These are phyloP conservation scores for Notamacropus eugenii DNA, from an alignment of 2,797 vertebrate genomes.

Conservation along the genomic window DNA sequence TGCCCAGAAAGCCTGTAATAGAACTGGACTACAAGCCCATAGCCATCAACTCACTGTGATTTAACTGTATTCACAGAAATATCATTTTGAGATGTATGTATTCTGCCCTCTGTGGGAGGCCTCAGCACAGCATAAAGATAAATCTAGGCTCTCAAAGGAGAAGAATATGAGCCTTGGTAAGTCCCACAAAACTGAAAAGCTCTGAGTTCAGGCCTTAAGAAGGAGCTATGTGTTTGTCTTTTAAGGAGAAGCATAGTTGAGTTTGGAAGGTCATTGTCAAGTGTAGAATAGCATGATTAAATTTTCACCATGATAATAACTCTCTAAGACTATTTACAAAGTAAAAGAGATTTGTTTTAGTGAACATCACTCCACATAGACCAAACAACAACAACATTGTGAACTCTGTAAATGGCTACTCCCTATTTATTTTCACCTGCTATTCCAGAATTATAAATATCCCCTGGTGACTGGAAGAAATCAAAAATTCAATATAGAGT, in stretches of 20 bases:
- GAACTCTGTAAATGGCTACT: neutral
- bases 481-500: neutral
- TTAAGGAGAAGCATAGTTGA: neutral
- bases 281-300: neutral
- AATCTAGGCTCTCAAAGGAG: neutral
- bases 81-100: neutral
- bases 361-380: neutral
- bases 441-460: neutral
- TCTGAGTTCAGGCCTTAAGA: neutral
- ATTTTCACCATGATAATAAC: neutral
- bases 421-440: neutral
- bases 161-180: neutral
- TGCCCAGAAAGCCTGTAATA: neutral
- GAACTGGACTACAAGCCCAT: neutral
- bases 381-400: neutral
- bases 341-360: neutral
- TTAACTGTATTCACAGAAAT: neutral
- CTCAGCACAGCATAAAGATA: neutral
- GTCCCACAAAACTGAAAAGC: neutral
- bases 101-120: neutral
- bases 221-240: neutral
- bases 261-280: neutral
- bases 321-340: neutral
- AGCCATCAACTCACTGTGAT: neutral
- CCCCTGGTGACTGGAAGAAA: neutral